Percentiles rank a stretch among this genome's conserved stretches.
Conservation (phyloP, 2,888 invertebrate genomes). For the Luffia ferchaultella region DNA sequence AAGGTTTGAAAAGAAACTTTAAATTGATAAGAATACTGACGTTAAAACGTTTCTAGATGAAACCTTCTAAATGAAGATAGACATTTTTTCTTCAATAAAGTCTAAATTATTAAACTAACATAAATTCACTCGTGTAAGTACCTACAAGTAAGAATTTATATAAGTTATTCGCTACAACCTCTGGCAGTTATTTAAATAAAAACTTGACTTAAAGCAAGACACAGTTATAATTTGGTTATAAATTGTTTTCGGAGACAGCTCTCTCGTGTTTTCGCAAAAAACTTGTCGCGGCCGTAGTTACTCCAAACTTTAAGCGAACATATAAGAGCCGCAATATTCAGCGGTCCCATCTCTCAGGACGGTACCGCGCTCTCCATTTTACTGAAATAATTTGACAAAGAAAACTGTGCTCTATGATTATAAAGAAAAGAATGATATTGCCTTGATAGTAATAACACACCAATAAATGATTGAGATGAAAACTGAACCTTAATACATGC, state of each 20-base stretch:
- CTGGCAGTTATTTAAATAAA: not conserved
- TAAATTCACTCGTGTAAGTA: too few relatives aligned
- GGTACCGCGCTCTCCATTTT: constrained; percentile 35
- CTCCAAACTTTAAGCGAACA: constrained; percentile 59
- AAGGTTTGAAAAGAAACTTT: too few relatives aligned
- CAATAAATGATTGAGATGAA: not conserved
- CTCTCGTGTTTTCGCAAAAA: constrained; percentile 34
- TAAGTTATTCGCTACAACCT: too few relatives aligned
- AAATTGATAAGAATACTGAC: too few relatives aligned
- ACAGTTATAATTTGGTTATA: not conserved
- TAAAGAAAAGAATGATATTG: not conserved
- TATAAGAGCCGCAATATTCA: constrained; percentile 61
- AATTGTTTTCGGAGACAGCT: not conserved
- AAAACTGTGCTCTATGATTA: not conserved
- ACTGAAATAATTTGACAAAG: not conserved
- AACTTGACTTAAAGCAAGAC: not conserved
- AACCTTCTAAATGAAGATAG: constrained; percentile 5
- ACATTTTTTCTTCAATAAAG: constrained; percentile 3
- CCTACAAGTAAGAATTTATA: too few relatives aligned
- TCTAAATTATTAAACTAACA: too few relatives aligned
- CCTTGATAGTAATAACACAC: not conserved
- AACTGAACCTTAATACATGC: not conserved
- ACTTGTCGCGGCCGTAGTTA: constrained; percentile 37
- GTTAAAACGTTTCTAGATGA: constrained; percentile 1
- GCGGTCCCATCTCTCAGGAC: constrained; percentile 49